Percentiles rank a stretch among this genome's conserved stretches.
phyloP scores from a whole-genome alignment of 2,113 vertebrate genomes.

The Falcunculus frontatus region DNA sequence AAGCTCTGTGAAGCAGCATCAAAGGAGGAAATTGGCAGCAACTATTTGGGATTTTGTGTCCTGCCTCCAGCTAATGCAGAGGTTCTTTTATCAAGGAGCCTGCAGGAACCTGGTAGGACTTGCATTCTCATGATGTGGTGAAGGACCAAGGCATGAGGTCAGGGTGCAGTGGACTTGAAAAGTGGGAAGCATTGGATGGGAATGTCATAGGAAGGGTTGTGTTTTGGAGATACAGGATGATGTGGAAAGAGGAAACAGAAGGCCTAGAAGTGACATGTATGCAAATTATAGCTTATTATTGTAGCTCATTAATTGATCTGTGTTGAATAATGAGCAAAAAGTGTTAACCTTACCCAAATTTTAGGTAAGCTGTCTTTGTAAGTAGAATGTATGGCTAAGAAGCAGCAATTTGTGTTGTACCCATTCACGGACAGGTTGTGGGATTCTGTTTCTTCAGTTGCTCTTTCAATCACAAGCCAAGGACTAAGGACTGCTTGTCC shows the following conservation, averaged over 20 bases:
- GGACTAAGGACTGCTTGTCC: neutral
- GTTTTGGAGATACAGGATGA: neutral
- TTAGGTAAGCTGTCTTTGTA: neutral
- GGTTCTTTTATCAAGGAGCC: neutral
- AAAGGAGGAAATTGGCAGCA: neutral
- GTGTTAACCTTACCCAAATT: neutral
- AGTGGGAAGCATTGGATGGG: neutral
- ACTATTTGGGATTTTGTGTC: neutral
- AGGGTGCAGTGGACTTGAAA: neutral
- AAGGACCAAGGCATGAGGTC: neutral
- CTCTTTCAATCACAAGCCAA: neutral
- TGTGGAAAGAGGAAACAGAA: neutral
- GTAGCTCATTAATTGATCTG: neutral
- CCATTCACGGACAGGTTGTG: neutral
- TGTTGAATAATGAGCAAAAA: neutral
- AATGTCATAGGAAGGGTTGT: neutral
- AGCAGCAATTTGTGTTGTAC: neutral
- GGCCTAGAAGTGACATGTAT: neutral
- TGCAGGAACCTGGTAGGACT: neutral
- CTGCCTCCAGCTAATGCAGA: neutral
- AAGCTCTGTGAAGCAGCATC: neutral
- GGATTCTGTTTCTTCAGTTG: neutral
- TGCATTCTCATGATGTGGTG: neutral
- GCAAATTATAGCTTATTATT: neutral
- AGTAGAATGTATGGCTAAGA: neutral